phyloP scores from a whole-genome alignment of 35 echinoderm and acorn worm genomes.

The Nesometra sesokonis region DNA sequence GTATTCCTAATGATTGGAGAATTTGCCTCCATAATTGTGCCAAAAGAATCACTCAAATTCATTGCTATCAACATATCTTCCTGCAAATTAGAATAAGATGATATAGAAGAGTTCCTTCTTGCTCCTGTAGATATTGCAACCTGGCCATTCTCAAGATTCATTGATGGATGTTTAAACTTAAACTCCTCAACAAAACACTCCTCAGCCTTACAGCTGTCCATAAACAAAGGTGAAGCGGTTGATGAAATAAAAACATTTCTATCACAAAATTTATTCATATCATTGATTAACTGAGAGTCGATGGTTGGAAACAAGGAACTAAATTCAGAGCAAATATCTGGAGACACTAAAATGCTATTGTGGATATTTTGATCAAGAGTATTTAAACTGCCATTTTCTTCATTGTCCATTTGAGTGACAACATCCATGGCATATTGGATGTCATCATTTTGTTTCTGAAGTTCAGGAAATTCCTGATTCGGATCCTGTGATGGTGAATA shows the following conservation, averaged over 20 bases:
- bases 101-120: neutral
- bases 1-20: neutral
- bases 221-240: slow-evolving; percentile 52
- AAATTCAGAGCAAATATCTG: slow-evolving; percentile 8
- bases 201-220: neutral
- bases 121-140: neutral
- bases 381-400: neutral
- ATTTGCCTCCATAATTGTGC: neutral
- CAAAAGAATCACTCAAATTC: slow-evolving; percentile 11
- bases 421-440: neutral
- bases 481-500: neutral
- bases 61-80: slow-evolving; percentile 4
- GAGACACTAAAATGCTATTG: neutral
- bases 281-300: slow-evolving; percentile 55
- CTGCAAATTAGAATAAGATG: neutral
- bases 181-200: neutral
- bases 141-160: neutral
- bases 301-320: slow-evolving; percentile 36
- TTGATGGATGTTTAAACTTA: neutral
- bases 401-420: neutral
- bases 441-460: neutral
- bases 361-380: neutral
- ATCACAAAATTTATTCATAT: slow-evolving; percentile 43
- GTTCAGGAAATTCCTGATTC: neutral
- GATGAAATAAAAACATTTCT: slow-evolving; percentile 51